Conservation (phyloP, 2,113 vertebrate genomes). For the Ancistrus triradiatus region DNA sequence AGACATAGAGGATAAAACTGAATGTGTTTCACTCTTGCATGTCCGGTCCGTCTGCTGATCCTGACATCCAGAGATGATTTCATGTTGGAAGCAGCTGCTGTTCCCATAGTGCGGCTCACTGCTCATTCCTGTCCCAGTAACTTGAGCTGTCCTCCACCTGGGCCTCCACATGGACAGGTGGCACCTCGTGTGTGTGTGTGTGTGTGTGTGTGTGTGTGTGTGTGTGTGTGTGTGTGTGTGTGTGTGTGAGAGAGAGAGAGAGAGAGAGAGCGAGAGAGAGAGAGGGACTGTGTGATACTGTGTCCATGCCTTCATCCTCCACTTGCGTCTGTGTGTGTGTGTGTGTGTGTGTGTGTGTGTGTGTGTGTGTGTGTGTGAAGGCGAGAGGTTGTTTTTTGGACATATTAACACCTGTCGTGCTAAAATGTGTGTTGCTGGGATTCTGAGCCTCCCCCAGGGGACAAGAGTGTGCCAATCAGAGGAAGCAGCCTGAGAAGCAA, state of each 20-base stretch:
- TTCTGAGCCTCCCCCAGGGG: constrained; percentile 81
- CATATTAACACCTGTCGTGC: constrained; percentile 83
- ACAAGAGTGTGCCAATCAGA: constrained; percentile 85
- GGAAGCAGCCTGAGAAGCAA: constrained; percentile 84
- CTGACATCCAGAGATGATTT: constrained; percentile 67
- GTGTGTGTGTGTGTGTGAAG: constrained; percentile 28
- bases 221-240: constrained; percentile 22
- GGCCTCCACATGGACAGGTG: constrained; percentile 73
- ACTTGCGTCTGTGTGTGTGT: constrained; percentile 13
- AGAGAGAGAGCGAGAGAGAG: too few species aligned
- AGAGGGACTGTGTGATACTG: constrained; percentile 45
- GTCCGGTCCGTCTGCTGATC: constrained; percentile 68
- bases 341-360: constrained; percentile 32
- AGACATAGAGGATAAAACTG: constrained; percentile 55
- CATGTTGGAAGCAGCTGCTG: constrained; percentile 76
- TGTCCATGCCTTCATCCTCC: constrained; percentile 69
- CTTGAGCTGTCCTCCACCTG: constrained; percentile 84
- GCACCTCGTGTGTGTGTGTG: constrained; percentile 70
- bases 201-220: constrained; percentile 30
- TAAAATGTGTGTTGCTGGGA: constrained; percentile 80
- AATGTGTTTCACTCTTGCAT: constrained; percentile 64
- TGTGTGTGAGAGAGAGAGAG: background rate
- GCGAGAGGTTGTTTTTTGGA: constrained; percentile 48
- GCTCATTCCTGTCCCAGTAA: constrained; percentile 70
- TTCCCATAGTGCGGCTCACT: constrained; percentile 71